Evolutionary conservation across 2,113 vertebrate species (phyloP), one percentile per base, ranked within the genome.

Genomic region (Pelodiscus sinensis): DNA sequence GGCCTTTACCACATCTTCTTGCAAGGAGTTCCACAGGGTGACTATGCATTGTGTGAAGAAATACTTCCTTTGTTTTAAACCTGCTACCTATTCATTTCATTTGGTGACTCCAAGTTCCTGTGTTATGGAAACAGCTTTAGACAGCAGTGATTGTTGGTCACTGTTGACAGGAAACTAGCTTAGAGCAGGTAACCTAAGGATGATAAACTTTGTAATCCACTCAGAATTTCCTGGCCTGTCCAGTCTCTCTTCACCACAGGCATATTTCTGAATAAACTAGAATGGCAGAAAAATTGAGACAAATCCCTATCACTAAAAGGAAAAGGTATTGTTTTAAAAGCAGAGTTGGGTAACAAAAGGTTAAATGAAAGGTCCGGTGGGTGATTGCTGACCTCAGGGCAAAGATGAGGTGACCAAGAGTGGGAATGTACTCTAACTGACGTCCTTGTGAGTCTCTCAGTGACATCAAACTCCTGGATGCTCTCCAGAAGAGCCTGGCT

Each of bases 381-480:
- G 29, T 81, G 19, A 56, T 79, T 55, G 44, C 52, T 92, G 81
- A 29, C 3, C 2, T 1, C 55, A 78, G 71, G 85, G 57, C 54
- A 51, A 96, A 77, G 82, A 83, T 86, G 90, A 94, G 54, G 56
- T 62, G 84, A 77, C n/a, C 13, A 38, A 92, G 84, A 7, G 93
- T 95, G 94, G 79, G 96, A 97, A 92, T 8, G 0, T 90, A 93
- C 84, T 86, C 78, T 38, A 91, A 77, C 84, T 96, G 96, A 97
- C 2, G 92, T 96, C 89, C 93, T 95, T 79, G 9, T 0, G 2
- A 94, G 73, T 86, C 87, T 92, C 75, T 90, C 0, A 0, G 54
- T 96, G 96, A 97, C 95, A 96, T 96, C 94, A 95, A 95, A 94
- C 89, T 94, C 71, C 87, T 97, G 96, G 96, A 95, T 25, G 15